These are phyloP conservation scores for Tautogolabrus adspersus DNA, from an alignment of 2,113 vertebrate genomes.

Conservation along the genomic window DNA sequence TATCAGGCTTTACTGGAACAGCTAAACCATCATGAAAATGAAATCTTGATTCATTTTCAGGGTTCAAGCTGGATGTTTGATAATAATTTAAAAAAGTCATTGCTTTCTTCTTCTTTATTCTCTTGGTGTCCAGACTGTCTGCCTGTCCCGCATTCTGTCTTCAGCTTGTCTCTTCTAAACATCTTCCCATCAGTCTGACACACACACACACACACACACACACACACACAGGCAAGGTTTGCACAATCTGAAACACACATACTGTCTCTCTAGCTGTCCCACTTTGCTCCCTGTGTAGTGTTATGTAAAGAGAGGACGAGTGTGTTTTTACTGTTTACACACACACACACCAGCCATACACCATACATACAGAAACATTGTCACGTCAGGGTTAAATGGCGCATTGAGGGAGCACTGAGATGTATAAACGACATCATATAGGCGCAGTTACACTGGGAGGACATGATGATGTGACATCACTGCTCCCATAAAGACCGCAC, in stretches of 20 bases:
- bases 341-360: constrained; percentile 12
- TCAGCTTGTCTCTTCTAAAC: constrained; percentile 21
- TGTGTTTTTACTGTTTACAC: constrained; percentile 16
- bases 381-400: constrained; percentile 32
- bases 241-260: constrained; percentile 28
- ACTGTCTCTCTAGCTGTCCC: constrained; percentile 32
- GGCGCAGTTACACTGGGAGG: constrained; percentile 13
- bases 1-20: neutral
- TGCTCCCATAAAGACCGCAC: constrained; percentile 12
- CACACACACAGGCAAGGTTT: constrained; percentile 7
- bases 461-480: constrained; percentile 13
- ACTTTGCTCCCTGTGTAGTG: constrained; percentile 33
- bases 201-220: constrained; percentile 11
- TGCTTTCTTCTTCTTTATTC: constrained; percentile 18
- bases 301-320: constrained; percentile 50
- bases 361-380: constrained; percentile 9
- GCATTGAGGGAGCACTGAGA: constrained; percentile 22
- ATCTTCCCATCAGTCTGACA: constrained; percentile 40
- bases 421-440: constrained; percentile 21
- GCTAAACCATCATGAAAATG: neutral
- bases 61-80: constrained; percentile 23
- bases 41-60: constrained; percentile 23
- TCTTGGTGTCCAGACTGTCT: neutral
- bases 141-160: constrained; percentile 43
- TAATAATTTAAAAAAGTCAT: constrained; percentile 24